Percentiles rank a stretch among this genome's conserved stretches.
These are phyloP conservation scores for Antitype chi DNA, from an alignment of 2,888 invertebrate species.

Conservation along the genomic window DNA sequence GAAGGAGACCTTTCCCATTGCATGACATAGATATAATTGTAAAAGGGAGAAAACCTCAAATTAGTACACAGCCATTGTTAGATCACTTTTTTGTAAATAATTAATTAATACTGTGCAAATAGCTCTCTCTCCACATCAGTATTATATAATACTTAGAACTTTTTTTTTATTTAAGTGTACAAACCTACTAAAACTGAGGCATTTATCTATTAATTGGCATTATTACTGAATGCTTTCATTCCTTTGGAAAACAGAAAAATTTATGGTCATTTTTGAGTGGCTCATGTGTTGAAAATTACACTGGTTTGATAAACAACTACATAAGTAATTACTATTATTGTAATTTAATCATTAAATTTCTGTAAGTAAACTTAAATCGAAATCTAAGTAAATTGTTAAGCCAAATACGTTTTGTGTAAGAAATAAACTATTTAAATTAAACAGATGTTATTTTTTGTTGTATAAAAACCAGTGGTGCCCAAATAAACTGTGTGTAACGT, in stretches of 20 bases:
- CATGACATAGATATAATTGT: neutral
- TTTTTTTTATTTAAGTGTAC: neutral
- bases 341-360: neutral
- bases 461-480: neutral
- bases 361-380: neutral
- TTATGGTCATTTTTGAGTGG: neutral
- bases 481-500: too few species aligned
- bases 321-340: neutral
- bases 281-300: neutral
- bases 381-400: constrained; percentile 28
- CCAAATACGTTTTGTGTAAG: constrained; percentile 9
- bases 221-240: neutral
- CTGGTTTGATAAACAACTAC: neutral
- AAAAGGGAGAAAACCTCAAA: neutral
- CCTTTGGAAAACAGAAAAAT: neutral
- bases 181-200: neutral
- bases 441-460: neutral
- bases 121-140: neutral
- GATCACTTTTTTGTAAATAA: neutral
- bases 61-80: neutral
- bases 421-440: constrained; percentile 28
- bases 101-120: neutral
- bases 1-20: neutral
- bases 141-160: neutral
- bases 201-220: neutral